Base-by-base conservation (phyloP, 1,140 invertebrate genomes). In the Leptinotarsa defecta region DNA sequence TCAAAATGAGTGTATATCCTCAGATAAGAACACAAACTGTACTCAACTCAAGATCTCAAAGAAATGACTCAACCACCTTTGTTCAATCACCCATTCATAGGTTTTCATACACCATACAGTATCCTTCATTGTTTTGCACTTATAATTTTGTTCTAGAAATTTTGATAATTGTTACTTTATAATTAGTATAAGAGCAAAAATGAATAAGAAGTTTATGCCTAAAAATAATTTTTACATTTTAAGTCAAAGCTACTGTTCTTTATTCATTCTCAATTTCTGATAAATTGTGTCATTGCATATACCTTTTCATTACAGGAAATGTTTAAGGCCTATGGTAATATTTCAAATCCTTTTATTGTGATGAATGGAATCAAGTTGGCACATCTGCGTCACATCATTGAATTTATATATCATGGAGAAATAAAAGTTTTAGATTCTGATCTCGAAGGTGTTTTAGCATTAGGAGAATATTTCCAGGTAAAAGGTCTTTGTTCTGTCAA, bases 381-480 rank as follows among this genome's bases (percentile, higher is more conserved):
- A 11, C 86, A 89, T 77, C 78, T 89, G 22, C 86, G 86, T 79
- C 81, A 85, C 63, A 85, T 89, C 20, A 83, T 89, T 24, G 86
- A 88, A 74, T 89, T 89, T 80, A 89, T 89, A 86, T 89, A 89
- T 80, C 84, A 85, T 76, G 89, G 89, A 43, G 88, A 89, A 83
- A 86, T 89, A n/a, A 87, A 86, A 82, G 87, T 90, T 48, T 76
- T 79, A 20, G 86, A 87, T 78, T 71, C 78, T 20, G 84, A 88
- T 70, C 78, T 88, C 49, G 80, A 85, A n/a, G 74, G 81, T 75
- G 77, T 88, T 13, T 78, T 88, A 64, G 80, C 82, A 20, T 81
- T 85, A 19, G 87, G 86, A 2, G 86, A 87, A 80, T 81, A 83
- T 48, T 80, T 88, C 19, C 86, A 88, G 81, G 82, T 88, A 0